Percentiles rank a stretch among this genome's conserved stretches.
phyloP scores from a whole-genome alignment of 2,888 invertebrate genomes.

The Eupithecia inturbata region DNA sequence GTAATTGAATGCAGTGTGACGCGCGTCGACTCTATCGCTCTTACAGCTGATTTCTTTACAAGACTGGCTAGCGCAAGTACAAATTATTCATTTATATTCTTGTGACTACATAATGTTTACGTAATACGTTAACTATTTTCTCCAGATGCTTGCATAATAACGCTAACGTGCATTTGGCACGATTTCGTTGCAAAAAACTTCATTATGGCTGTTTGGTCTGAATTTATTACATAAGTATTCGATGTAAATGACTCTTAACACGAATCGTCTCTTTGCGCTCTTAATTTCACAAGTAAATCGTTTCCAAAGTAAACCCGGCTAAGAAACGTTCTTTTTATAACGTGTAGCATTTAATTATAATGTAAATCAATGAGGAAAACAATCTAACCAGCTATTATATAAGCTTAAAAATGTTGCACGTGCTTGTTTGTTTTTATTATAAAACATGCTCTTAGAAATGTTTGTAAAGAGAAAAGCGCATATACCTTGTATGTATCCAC shows the following conservation, averaged over 20 bases:
- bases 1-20: neutral
- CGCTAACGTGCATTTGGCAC: slow-evolving; percentile 59
- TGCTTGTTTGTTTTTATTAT: neutral
- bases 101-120: slow-evolving; percentile 56
- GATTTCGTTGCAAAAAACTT: slow-evolving; percentile 53
- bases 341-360: neutral
- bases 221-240: slow-evolving; percentile 43
- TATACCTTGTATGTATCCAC: slow-evolving; percentile 8
- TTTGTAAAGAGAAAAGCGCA: slow-evolving; percentile 5
- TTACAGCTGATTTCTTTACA: slow-evolving; percentile 11
- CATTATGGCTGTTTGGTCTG: slow-evolving; percentile 35
- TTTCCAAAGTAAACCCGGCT: neutral
- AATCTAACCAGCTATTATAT: neutral
- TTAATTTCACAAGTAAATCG: neutral
- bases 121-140: slow-evolving; percentile 62
- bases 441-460: neutral
- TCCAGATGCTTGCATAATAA: slow-evolving; percentile 59
- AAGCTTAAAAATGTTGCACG: neutral
- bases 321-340: too few species aligned
- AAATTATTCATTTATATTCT: slow-evolving; percentile 47
- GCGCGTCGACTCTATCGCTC: neutral
- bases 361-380: neutral
- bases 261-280: neutral
- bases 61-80: slow-evolving; percentile 35
- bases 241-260: slow-evolving; percentile 5